Percentiles rank a stretch among this genome's conserved stretches.
These are phyloP conservation scores for Nudaria mundana DNA, from an alignment of 2,888 invertebrate species.

Conservation along the genomic window DNA sequence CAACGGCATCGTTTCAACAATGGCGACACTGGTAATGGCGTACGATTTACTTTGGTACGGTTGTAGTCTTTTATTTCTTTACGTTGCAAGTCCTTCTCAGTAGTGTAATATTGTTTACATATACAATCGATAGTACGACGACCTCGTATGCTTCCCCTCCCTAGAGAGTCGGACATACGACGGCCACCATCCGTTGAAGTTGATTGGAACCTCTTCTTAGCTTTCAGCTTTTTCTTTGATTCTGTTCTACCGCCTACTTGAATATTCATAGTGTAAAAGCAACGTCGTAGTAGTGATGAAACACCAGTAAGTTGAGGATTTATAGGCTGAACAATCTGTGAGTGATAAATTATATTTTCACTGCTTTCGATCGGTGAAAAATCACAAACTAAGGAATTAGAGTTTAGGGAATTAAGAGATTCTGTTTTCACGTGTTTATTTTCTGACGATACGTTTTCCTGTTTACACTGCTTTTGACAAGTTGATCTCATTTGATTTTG, in stretches of 20 bases:
- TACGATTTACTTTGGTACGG: constrained; percentile 25
- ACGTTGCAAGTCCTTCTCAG: constrained; percentile 8
- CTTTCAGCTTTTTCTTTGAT: too few species aligned
- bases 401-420: too few species aligned
- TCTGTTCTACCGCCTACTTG: constrained; percentile 25
- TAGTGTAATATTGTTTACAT: constrained; percentile 4
- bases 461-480: too few species aligned
- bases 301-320: constrained; percentile 18
- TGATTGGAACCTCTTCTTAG: not conserved
- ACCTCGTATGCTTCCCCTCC: too few species aligned
- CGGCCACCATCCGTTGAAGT: too few species aligned
- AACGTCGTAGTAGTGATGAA: constrained; percentile 21
- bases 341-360: not conserved
- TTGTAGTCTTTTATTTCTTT: constrained; percentile 17
- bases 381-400: too few species aligned
- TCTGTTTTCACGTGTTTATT: not conserved
- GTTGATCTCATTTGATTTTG: not conserved
- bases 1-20: constrained; percentile 43
- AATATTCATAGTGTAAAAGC: constrained; percentile 43
- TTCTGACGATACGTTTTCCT: constrained; percentile 2
- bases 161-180: too few species aligned
- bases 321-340: not conserved
- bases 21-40: constrained; percentile 20
- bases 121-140: not conserved
- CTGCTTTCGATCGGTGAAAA: too few species aligned